Evolutionary conservation across 2,888 invertebrate genomes (phyloP), one percentile per base, ranked within the genome.

Genomic region (Bugulina stolonifera): DNA sequence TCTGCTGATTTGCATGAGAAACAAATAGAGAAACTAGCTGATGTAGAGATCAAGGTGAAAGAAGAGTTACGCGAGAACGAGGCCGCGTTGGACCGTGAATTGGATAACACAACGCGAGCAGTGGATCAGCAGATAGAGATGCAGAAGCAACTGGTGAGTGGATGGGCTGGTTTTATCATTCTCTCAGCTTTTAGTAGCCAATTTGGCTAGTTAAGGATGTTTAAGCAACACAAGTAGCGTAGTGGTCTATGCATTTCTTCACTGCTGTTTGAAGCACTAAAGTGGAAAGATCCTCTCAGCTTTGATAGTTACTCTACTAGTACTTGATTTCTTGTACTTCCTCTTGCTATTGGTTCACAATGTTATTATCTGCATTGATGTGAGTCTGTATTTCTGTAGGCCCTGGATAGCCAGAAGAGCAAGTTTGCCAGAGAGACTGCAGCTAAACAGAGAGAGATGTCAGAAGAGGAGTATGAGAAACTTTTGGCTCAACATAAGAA

Each of bases 391-490:
- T n/a, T n/a, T n/a, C n/a, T n/a, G 3, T 73, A 81, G 81, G 81
- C 81, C 1, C 14, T 79, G 43, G 80, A 80, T 54, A 77, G 78
- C 22, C 78, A 79, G 32, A 78, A 79, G 75, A 76, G 76, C 69
- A 81, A 80, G 75, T 80, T 81, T 78, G 82, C 82, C 55, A 74
- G 81, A 22, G 80, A 82, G 71, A 76, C 81, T 76, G 72, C 79
- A 35, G 74, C 81, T 25, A 78, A 80, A 57, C 78, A 81, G 57
- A 75, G 78, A 55, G 80, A 80, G 73, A 75, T 78, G 14, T 73
- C 76, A 0, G 79, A 81, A 58, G 80, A 80, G 2, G 82, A 82
- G 71, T 78, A 80, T 72, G 76, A 80, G 72, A 76, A 76, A 71
- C 73, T 81, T 55, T 72, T 82, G 74, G 76, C 77, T 10, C 77